Evolutionary conservation across 2,113 vertebrate genomes (phyloP), one percentile per base, ranked within the genome.

Genomic region (Piaya cayana): DNA sequence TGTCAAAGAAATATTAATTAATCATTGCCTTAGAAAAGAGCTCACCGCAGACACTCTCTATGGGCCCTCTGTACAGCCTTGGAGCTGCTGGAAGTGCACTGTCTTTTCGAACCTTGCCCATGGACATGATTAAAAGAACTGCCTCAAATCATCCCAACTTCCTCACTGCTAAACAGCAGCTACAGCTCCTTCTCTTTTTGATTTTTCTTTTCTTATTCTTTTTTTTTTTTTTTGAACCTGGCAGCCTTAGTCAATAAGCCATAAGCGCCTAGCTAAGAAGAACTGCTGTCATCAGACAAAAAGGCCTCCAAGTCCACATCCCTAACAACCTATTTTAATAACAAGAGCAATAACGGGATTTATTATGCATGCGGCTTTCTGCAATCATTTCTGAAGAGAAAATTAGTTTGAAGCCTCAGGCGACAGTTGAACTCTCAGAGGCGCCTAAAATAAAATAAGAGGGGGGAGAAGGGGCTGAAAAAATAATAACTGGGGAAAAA

Each of bases 371-470:
- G 97, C 98, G 88, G 97, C 94, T 97, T 95, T 92, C 96, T 86
- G 95, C 97, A 97, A 97, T 98, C 98, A 97, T 93, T 95, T 97
- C 97, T 96, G 97, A 98, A 95, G 91, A 98, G 97, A 98, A 98
- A 98, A 98, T 98, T 98, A 98, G 98, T 98, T 98, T 97, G 97
- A 98, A 97, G 98, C 98, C 97, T 95, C 93, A 95, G 98, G 98
- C 97, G 94, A 98, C 97, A 98, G 98, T 97, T 98, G 98, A 98
- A 98, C 97, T 98, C 97, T 98, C 95, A 88, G 96, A 98, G 96
- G 95, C 25, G 81, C 93, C 97, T 97, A 97, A 98, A 98, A 98
- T 97, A 98, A 98, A 98, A 97, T 97, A 96, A 91, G 90, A 50
- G 53, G 70, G 50, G 71, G 72, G 56, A 74, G 82, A 75, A 69